Evolutionary conservation across 2,888 invertebrate species (phyloP).

Genomic region (Lapara coniferarum): DNA sequence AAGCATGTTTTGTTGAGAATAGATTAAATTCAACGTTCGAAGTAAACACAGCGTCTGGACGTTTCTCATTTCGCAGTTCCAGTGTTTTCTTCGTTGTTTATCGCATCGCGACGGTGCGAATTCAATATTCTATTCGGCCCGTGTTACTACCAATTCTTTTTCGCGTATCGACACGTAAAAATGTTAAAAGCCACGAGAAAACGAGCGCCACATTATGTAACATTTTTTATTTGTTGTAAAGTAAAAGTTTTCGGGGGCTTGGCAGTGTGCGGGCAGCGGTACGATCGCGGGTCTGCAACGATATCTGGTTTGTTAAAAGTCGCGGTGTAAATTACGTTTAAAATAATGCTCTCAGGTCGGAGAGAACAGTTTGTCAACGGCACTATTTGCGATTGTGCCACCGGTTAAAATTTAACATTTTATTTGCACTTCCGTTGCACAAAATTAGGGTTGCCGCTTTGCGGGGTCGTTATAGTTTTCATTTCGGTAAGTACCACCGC

Average conservation of each 20-base stretch:
- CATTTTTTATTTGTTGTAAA: background rate
- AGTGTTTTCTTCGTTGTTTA: slow-evolving; percentile 21
- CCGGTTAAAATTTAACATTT: slow-evolving; percentile 23
- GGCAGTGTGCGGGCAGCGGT: no score
- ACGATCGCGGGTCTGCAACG: background rate
- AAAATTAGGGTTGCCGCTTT: slow-evolving; percentile 51
- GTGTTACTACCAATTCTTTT: background rate
- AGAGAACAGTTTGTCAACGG: slow-evolving; percentile 25
- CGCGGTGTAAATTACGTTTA: slow-evolving; percentile 22
- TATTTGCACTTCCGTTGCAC: slow-evolving; percentile 37
- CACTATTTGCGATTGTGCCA: slow-evolving; percentile 21
- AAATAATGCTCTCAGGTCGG: slow-evolving; percentile 22
- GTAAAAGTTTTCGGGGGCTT: background rate
- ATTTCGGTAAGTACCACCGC: slow-evolving; percentile 60
- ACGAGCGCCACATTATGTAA: background rate
- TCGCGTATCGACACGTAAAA: background rate
- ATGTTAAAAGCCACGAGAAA: background rate
- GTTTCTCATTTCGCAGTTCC: slow-evolving; percentile 21
- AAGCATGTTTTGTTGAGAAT: slow-evolving; percentile 31
- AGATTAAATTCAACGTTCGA: slow-evolving; percentile 29
- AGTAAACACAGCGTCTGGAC: slow-evolving; percentile 24
- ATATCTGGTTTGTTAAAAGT: slow-evolving; percentile 12
- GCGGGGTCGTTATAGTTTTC: slow-evolving; percentile 63
- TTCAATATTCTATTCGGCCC: slow-evolving; percentile 7
- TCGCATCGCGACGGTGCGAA: background rate